Evolutionary conservation across 2,888 invertebrate species (phyloP), one percentile per base, ranked within the genome.

Genomic region (Leucophenga maculata): DNA sequence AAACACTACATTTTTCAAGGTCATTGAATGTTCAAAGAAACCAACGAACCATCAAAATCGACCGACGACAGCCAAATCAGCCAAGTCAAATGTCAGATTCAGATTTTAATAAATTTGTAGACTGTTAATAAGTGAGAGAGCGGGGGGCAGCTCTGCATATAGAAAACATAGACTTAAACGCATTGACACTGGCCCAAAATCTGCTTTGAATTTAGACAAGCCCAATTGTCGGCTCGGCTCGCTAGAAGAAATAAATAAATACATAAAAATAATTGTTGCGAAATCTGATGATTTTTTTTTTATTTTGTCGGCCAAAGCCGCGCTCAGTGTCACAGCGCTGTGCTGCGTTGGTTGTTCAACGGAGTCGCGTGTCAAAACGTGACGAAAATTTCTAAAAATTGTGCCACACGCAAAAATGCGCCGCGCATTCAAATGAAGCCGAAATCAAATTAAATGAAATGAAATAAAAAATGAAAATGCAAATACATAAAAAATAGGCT

Each of bases 101-200:
- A 83, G 82, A 74, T 75, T 79, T 81, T 74, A 79, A 80, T 82
- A 74, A 71, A 74, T 77, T 78, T 75, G 77, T 82, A 77, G 82
- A 82, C 80, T 78, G 83, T 82, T 80, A 80, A 80, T 48, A n/a
- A 64, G 46, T 6, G 13, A 64, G 77, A 80, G 82, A 67, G 54
- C 69, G 55, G 67, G 52, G 52, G 57, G 31, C 22, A 16, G 57
- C 22, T 22, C n/a, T 18, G 26, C 13, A 55, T 16, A 55, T 18
- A 57, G 57, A 57, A 31, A 20, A 57, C 11, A 11, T 22, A 57
- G 57, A 57, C 26, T 1, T 22, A 22, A 31, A 57, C 44, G 44
- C 62, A 73, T 75, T 80, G 84, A 83, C 84, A 79, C 73, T 84
- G 81, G 81, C 81, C 83, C 78, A 75, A 79, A 80, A 83, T 72